Conservation (phyloP, 2,113 vertebrate genomes). For the Pandion haliaetus region DNA sequence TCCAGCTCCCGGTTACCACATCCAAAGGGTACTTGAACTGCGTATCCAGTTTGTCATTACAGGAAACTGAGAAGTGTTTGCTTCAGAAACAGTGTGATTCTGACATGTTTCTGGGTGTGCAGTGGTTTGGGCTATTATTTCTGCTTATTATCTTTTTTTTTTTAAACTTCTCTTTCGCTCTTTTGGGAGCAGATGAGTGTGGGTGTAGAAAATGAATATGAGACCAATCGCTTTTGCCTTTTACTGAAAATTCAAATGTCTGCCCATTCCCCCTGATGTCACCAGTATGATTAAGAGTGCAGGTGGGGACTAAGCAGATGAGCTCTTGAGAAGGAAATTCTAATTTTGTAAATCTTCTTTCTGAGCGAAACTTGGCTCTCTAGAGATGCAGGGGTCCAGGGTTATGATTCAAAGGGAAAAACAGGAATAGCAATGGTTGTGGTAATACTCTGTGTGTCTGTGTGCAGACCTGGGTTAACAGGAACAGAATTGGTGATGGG, state of each 20-base stretch:
- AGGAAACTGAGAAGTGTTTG: neutral
- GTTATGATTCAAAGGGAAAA: neutral
- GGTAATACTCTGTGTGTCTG: neutral
- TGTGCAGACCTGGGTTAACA: rapidly evolving
- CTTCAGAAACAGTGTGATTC: neutral
- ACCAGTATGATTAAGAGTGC: neutral
- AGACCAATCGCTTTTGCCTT: neutral
- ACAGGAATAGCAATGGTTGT: neutral
- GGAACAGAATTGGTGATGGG: neutral
- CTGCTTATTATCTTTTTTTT: neutral
- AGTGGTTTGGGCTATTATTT: neutral
- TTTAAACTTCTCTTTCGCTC: neutral
- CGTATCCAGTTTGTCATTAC: neutral
- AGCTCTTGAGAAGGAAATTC: constrained; percentile 8
- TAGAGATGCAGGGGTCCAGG: neutral
- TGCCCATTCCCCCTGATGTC: neutral
- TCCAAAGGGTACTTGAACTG: neutral
- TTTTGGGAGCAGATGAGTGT: neutral
- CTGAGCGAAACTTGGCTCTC: constrained; percentile 10
- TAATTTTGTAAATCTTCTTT: constrained; percentile 40
- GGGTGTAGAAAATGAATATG: neutral
- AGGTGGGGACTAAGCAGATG: constrained; percentile 7
- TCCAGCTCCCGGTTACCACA: neutral
- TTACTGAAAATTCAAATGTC: neutral
- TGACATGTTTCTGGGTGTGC: neutral